These are phyloP conservation scores for Caenorhabditis imperialis DNA, from an alignment of 2,888 invertebrate genomes.

Conservation along the genomic window DNA sequence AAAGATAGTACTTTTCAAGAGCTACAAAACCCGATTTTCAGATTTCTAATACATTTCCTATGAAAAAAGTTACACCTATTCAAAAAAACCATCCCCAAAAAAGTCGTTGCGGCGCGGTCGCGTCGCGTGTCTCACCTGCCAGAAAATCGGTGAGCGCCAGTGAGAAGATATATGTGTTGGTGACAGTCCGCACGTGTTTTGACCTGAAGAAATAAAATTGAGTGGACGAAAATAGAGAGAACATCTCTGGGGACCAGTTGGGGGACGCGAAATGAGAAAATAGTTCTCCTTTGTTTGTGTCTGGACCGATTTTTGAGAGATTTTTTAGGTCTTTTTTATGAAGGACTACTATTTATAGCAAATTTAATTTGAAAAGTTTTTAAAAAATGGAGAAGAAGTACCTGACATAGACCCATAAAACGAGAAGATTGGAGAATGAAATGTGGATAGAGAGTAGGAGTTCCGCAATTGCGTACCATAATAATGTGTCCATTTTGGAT, in stretches of 20 bases:
- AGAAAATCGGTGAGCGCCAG: constrained; percentile 77
- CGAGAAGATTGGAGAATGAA: constrained; percentile 74
- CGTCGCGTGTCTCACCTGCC: constrained; percentile 59
- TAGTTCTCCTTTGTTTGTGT: too few relatives aligned
- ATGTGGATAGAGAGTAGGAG: constrained; percentile 75
- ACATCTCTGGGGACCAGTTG: background rate
- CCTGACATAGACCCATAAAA: constrained; percentile 73
- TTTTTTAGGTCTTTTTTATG: too few relatives aligned
- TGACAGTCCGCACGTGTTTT: constrained; percentile 74
- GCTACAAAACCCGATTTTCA: too few relatives aligned
- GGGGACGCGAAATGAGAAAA: too few relatives aligned
- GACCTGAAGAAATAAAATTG: constrained; percentile 37
- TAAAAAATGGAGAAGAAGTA: constrained; percentile 11
- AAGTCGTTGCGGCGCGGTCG: too few relatives aligned
- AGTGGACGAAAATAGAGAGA: background rate
- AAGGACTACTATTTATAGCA: too few relatives aligned
- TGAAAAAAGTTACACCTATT: background rate
- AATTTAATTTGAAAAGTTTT: too few relatives aligned
- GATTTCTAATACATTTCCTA: too few relatives aligned
- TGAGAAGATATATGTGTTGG: constrained; percentile 77
- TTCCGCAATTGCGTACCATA: constrained; percentile 72
- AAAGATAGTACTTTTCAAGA: too few relatives aligned
- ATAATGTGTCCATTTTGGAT: constrained; percentile 46
- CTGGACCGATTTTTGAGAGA: too few relatives aligned
- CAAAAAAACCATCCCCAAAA: background rate